Evolutionary conservation across 2,113 vertebrate genomes (phyloP).

Genomic region (Phaethornis superciliosus): DNA sequence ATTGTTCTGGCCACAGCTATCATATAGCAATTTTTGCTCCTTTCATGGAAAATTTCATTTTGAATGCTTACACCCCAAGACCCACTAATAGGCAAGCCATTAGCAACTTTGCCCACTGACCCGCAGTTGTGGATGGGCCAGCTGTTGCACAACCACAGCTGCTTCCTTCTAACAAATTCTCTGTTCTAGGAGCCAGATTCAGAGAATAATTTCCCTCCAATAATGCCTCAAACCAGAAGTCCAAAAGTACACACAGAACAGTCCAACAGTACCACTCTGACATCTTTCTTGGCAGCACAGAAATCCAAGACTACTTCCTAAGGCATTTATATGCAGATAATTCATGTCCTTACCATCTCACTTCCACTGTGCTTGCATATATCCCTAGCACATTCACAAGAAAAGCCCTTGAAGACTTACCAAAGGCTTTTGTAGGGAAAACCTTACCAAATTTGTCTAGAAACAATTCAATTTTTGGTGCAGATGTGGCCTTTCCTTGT

Average conservation of each 20-base stretch:
- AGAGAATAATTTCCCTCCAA: background rate
- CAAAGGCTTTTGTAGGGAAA: background rate
- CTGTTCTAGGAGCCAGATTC: background rate
- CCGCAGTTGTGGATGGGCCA: background rate
- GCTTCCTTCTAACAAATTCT: background rate
- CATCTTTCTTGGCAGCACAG: background rate
- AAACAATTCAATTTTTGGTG: background rate
- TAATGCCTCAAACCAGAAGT: background rate
- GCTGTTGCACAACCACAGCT: background rate
- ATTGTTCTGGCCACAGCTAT: background rate
- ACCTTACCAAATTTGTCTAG: background rate
- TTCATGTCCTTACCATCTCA: background rate
- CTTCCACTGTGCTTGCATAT: background rate
- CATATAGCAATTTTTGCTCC: background rate
- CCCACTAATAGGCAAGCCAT: background rate
- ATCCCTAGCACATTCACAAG: rapidly evolving
- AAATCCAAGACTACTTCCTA: background rate
- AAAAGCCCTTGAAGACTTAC: background rate
- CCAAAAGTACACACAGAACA: background rate
- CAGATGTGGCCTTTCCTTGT: background rate
- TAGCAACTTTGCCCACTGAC: background rate
- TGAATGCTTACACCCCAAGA: background rate
- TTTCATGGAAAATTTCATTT: background rate
- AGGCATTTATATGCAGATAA: background rate
- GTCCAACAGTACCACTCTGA: background rate